A percentile compares a stretch with the other conserved stretches of the same genome.
These are phyloP conservation scores for Petrosia ficiformis DNA, from an alignment of 37 sponge, comb jelly and placozoan species.

Conservation along the genomic window DNA sequence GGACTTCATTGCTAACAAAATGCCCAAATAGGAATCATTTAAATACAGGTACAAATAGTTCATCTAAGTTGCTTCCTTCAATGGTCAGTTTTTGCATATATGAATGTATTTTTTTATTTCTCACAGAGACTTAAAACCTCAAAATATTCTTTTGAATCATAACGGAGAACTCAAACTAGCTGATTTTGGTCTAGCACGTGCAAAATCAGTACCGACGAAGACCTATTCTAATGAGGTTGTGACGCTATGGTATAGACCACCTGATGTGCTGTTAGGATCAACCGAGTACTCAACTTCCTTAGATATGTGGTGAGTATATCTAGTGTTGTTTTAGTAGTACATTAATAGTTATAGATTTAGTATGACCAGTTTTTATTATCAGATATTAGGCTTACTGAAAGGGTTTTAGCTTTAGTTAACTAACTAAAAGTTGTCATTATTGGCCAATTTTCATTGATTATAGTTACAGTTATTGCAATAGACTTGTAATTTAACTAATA, in stretches of 20 bases:
- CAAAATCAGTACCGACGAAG: constrained; percentile 96
- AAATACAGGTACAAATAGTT: no score
- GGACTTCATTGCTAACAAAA: no score
- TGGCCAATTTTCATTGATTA: no score
- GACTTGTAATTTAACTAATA: no score
- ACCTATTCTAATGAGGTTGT: constrained; percentile 98
- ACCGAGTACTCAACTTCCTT: constrained; percentile 93
- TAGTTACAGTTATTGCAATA: no score
- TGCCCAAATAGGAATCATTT: no score
- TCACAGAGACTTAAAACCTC: not conserved
- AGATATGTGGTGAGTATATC: constrained; percentile 97
- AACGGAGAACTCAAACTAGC: not conserved
- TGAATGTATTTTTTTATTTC: not conserved
- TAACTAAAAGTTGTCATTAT: no score
- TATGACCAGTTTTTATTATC: no score
- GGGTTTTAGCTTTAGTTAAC: no score
- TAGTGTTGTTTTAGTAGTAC: not conserved
- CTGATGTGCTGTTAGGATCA: constrained; percentile 98
- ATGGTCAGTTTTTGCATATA: no score
- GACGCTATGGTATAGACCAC: constrained; percentile 97
- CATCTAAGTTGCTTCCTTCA: no score
- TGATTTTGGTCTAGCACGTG: constrained; percentile 87
- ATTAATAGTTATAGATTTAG: not conserved
- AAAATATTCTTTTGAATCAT: not conserved
- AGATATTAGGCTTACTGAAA: no score